phyloP scores from a whole-genome alignment of 2,797 vertebrate species.

The Odontamblyopus rebecca region DNA sequence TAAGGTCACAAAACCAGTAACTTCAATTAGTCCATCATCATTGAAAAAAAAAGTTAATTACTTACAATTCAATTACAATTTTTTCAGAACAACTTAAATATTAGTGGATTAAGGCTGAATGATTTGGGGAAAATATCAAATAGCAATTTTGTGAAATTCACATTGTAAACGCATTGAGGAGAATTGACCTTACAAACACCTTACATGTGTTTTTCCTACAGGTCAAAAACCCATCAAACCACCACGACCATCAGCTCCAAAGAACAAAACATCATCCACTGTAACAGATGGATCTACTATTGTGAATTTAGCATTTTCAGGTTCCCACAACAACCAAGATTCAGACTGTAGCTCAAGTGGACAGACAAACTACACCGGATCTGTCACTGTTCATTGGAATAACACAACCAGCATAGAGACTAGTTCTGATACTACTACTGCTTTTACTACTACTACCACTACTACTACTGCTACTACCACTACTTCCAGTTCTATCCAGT shows the following conservation, averaged over 20 bases:
- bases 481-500: constrained; percentile 56
- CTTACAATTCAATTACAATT: too few relatives aligned
- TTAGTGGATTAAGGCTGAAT: too few relatives aligned
- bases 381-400: constrained; percentile 61
- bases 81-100: too few relatives aligned
- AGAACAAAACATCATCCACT: constrained; percentile 16
- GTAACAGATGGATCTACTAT: constrained; percentile 6
- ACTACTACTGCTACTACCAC: constrained; percentile 40
- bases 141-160: too few relatives aligned
- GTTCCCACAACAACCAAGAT: constrained; percentile 10
- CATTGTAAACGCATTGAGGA: too few relatives aligned
- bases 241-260: constrained; percentile 73
- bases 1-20: too few relatives aligned
- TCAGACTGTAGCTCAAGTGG: background rate
- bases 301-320: background rate
- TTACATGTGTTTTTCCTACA: constrained; percentile 28
- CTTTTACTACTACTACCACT: constrained; percentile 29
- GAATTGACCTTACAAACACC: too few relatives aligned
- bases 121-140: too few relatives aligned
- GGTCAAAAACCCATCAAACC: constrained; percentile 83
- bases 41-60: too few relatives aligned
- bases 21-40: too few relatives aligned
- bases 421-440: constrained; percentile 2
- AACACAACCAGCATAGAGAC: background rate
- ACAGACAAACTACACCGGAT: constrained; percentile 32